phyloP scores from a whole-genome alignment of 2,113 vertebrate species.

The Antennarius striatus region DNA sequence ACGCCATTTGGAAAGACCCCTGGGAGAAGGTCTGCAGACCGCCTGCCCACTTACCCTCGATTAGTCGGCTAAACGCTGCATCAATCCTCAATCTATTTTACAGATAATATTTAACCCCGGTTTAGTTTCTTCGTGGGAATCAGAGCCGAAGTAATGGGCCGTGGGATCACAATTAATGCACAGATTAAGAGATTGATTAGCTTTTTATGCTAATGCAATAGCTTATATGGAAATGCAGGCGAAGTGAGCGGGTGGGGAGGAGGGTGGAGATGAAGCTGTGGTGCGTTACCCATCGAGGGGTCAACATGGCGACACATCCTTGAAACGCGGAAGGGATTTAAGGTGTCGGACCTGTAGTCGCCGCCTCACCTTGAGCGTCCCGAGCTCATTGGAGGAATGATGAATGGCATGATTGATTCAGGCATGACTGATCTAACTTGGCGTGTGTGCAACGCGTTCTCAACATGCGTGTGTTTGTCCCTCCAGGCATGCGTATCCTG shows the following conservation, averaged over 20 bases:
- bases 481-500: constrained; percentile 73
- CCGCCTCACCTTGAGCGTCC: too few species aligned
- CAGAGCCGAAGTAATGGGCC: constrained; percentile 41
- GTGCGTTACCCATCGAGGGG: too few species aligned
- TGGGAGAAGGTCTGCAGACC: background rate
- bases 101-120: constrained; percentile 27
- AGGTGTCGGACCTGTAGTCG: too few species aligned
- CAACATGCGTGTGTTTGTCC: constrained; percentile 10
- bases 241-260: background rate
- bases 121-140: constrained; percentile 7
- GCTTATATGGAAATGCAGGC: constrained; percentile 28
- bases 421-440: too few species aligned
- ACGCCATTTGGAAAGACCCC: background rate
- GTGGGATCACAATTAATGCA: constrained; percentile 51
- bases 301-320: too few species aligned
- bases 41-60: constrained; percentile 24
- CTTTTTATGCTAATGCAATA: constrained; percentile 46
- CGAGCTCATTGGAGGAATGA: too few species aligned
- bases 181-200: constrained; percentile 59
- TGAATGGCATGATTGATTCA: too few species aligned
- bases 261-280: too few species aligned
- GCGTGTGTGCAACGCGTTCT: background rate
- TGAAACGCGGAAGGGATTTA: too few species aligned
- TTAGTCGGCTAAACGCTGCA: constrained; percentile 41
- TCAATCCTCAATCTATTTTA: constrained; percentile 17